Evolutionary conservation across 2,113 vertebrate species (phyloP).

Genomic region (Podarcis raffonei): DNA sequence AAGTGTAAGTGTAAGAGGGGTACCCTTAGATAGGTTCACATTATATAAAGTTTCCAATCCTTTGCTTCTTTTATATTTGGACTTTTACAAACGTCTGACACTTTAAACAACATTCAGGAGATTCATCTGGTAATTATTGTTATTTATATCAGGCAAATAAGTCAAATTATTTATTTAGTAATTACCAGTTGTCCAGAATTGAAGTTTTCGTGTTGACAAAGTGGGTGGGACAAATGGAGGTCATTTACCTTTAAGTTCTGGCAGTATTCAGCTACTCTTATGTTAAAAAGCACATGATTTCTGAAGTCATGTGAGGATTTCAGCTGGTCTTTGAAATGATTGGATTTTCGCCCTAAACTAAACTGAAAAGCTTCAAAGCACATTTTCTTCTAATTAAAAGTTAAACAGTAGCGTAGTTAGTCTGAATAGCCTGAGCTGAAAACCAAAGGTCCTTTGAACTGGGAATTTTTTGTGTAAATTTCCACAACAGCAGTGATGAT

Average conservation of each 20-base stretch:
- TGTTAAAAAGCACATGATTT: background rate
- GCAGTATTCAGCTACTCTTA: background rate
- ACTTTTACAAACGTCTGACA: background rate
- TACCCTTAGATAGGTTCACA: background rate
- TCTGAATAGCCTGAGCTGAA: background rate
- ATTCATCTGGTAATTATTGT: background rate
- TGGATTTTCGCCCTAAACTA: background rate
- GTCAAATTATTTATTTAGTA: background rate
- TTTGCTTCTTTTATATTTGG: background rate
- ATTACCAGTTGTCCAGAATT: background rate
- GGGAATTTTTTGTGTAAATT: background rate
- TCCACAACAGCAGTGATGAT: background rate
- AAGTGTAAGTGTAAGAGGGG: background rate
- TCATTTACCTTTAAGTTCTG: background rate
- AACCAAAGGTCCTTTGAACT: background rate
- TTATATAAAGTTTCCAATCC: background rate
- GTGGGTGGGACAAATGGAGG: background rate
- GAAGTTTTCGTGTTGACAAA: background rate
- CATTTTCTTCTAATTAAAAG: background rate
- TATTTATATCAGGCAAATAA: background rate
- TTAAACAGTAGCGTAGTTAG: background rate
- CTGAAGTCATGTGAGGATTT: conserved; percentile 8
- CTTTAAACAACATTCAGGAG: background rate
- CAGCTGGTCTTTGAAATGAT: background rate
- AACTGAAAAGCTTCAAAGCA: background rate